phyloP scores from a whole-genome alignment of 2,797 vertebrate species.

The Ispidina lecontei region DNA sequence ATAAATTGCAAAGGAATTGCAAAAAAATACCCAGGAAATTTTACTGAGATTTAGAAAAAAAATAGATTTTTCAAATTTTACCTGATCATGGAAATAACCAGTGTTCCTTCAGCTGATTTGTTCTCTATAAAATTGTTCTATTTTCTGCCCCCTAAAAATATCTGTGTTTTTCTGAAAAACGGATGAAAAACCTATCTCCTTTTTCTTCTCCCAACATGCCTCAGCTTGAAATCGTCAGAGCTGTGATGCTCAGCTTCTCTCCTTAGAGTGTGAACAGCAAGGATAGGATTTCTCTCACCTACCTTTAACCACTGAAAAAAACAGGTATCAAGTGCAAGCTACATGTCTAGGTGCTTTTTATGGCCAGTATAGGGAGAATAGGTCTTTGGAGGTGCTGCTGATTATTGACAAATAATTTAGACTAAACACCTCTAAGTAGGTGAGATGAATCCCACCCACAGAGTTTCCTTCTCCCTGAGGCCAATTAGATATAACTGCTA shows the following conservation, averaged over 20 bases:
- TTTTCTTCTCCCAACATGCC: constrained; percentile 33
- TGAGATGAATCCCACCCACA: constrained; percentile 63
- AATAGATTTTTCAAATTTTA: background rate
- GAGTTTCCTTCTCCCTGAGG: constrained; percentile 52
- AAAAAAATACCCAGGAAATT: background rate
- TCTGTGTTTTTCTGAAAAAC: background rate
- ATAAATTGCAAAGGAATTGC: background rate
- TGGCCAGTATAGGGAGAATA: background rate
- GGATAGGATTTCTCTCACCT: background rate
- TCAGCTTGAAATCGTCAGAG: constrained; percentile 32
- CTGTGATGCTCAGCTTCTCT: background rate
- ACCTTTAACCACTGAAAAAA: background rate
- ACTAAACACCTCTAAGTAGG: constrained; percentile 9
- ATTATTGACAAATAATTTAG: background rate
- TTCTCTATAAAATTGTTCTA: constrained; percentile 5
- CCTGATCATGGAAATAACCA: background rate
- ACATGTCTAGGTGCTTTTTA: background rate
- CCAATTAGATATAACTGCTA: constrained; percentile 60
- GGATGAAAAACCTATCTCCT: background rate
- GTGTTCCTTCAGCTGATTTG: background rate
- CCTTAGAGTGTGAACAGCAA: background rate
- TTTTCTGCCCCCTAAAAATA: constrained; percentile 40
- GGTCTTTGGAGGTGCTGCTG: background rate
- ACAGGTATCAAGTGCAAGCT: background rate
- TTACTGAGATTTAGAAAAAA: background rate